phyloP scores from a whole-genome alignment of 2,888 invertebrate species.

The Erebia aethiops region DNA sequence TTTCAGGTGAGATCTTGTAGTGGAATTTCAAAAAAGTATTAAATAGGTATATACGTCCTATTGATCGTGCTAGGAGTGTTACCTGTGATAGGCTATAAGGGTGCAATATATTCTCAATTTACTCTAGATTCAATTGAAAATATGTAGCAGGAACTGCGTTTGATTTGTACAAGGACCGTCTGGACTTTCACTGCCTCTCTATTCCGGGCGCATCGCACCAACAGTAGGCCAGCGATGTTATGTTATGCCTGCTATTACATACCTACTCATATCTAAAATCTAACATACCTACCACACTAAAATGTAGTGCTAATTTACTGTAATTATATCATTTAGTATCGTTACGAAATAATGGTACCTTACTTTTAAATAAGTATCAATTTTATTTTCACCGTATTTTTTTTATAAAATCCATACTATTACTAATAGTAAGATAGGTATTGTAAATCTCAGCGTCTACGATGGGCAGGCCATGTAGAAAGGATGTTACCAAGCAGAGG shows the following conservation, averaged over 20 bases:
- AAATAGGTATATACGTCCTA: no score
- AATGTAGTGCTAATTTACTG: not conserved
- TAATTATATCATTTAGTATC: constrained; percentile 2
- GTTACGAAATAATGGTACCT: not conserved
- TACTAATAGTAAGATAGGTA: no score
- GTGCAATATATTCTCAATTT: no score
- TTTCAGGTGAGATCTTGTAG: no score
- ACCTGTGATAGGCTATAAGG: no score
- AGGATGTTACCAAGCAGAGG: no score
- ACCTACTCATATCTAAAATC: not conserved
- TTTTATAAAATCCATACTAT: no score
- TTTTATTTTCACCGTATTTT: not conserved
- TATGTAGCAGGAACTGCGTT: constrained; percentile 36
- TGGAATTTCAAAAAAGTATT: not conserved
- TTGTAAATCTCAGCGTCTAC: no score
- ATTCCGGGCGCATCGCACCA: constrained; percentile 58
- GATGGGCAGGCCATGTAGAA: no score
- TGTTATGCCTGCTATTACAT: not conserved
- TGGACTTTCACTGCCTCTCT: constrained; percentile 59
- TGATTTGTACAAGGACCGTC: constrained; percentile 43
- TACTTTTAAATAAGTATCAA: no score
- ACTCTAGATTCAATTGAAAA: not conserved
- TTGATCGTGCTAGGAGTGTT: no score
- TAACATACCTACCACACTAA: not conserved
- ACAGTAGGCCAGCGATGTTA: constrained; percentile 18